Conservation (phyloP, 2,113 vertebrate genomes). For the Ammodytes dubius region DNA sequence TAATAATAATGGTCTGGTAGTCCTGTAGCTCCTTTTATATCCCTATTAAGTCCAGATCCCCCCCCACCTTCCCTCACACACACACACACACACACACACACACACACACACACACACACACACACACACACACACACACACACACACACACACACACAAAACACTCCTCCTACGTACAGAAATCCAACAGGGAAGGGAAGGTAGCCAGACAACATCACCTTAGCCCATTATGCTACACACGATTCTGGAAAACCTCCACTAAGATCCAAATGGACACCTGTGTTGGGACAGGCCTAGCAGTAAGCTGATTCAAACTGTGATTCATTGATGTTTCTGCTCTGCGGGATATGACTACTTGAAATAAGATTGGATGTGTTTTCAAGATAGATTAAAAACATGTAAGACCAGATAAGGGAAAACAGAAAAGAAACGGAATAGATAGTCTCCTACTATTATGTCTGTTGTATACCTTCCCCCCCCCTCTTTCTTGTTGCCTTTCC, state of each 20-base stretch:
- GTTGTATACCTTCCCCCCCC: neutral
- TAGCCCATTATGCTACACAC: neutral
- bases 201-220: neutral
- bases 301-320: neutral
- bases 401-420: neutral
- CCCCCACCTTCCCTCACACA: neutral
- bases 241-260: neutral
- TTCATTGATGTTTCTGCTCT: neutral
- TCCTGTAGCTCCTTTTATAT: slow-evolving; percentile 23
- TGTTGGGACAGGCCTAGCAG: neutral
- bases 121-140: too few species aligned
- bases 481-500: slow-evolving; percentile 4
- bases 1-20: slow-evolving; percentile 32
- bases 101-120: too few species aligned
- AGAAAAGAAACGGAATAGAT: neutral
- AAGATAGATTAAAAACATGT: neutral
- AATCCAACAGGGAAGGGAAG: slow-evolving; percentile 8
- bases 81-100: too few species aligned
- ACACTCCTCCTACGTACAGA: neutral
- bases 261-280: neutral
- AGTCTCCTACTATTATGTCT: neutral
- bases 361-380: neutral
- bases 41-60: slow-evolving; percentile 1
- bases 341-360: neutral
- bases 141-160: too few species aligned